Conservation (phyloP, 2,113 vertebrate species). For the Oncorhynchus masou region DNA sequence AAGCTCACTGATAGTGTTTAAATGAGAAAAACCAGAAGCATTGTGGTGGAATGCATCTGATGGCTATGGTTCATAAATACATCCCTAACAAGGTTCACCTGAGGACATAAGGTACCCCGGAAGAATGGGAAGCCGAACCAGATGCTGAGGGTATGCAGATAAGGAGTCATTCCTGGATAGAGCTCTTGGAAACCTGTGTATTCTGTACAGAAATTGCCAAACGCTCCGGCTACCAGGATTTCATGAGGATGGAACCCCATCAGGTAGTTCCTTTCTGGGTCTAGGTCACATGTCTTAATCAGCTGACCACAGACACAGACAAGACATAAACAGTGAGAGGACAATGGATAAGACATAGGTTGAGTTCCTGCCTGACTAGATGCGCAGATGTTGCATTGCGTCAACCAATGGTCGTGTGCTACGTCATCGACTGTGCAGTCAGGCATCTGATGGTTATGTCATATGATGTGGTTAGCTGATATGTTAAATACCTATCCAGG, state of each 20-base stretch:
- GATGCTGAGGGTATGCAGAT: slow-evolving; percentile 67
- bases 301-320: slow-evolving; percentile 57
- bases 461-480: no score
- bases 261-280: slow-evolving; percentile 75
- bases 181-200: slow-evolving; percentile 62
- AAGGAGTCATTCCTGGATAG: slow-evolving; percentile 71
- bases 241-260: slow-evolving; percentile 80
- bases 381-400: no score
- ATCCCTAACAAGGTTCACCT: slow-evolving; percentile 60
- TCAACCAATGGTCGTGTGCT: no score
- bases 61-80: neutral
- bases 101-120: slow-evolving; percentile 66
- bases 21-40: neutral
- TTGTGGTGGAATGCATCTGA: neutral
- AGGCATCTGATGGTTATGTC: no score
- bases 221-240: slow-evolving; percentile 71
- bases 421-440: no score
- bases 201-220: slow-evolving; percentile 74
- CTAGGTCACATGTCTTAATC: slow-evolving; percentile 75
- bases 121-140: slow-evolving; percentile 74
- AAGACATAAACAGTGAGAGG: neutral
- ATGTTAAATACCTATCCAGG: no score
- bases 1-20: neutral
- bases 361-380: no score
- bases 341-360: no score